Base-by-base conservation (phyloP, 2,113 vertebrate genomes). In the Eonycteris spelaea region DNA sequence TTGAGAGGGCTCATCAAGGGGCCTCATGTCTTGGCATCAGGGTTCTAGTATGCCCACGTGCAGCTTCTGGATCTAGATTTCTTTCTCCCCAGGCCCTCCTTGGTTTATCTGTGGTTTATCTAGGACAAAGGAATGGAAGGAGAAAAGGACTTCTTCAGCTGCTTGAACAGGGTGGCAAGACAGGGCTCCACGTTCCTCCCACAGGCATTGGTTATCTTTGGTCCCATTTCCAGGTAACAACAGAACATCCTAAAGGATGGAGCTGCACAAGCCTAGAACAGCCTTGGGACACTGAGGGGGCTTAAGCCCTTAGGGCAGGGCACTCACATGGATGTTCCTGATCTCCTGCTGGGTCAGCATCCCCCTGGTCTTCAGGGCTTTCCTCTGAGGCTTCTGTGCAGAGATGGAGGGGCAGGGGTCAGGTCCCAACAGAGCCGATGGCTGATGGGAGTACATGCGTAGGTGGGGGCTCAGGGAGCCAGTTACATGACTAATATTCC, bases 281-380 rank as follows among this genome's bases (percentile, higher is more conserved):
- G 51, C 30, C 35, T 18, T 35, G 68, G 82, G 35, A 26, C 21
- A 22, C 3, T 10, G 16, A 70, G 43, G 78, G 59, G 21, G 59
- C n/a, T n/a, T 14, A 9, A 53, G 38, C 26, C 28, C n/a, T 22
- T 0, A 13, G 51, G 59, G 45, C 26, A 24, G 51, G 24, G 43
- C 3, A 97, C 99, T 99, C 97, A 99, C 99, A 0, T 99, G 99
- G 78, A 99, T 99, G 87, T 77, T 99, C 97, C 98, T 99, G 97
- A 99, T 99, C 97, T 99, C 99, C 94, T 99, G 99, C 71, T 98
- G 97, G 2, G 99, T 99, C 77, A 99, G 98, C 86, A 98, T 99
- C 85, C 98, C 98, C 95, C 98, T 98, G 45, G 99, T 99, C 98
- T 99, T 99, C 98, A 98, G 98, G 14, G 98, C 97, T 98, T 99